Evolutionary conservation across 2,113 vertebrate genomes (phyloP).

Genomic region (Natator depressus): DNA sequence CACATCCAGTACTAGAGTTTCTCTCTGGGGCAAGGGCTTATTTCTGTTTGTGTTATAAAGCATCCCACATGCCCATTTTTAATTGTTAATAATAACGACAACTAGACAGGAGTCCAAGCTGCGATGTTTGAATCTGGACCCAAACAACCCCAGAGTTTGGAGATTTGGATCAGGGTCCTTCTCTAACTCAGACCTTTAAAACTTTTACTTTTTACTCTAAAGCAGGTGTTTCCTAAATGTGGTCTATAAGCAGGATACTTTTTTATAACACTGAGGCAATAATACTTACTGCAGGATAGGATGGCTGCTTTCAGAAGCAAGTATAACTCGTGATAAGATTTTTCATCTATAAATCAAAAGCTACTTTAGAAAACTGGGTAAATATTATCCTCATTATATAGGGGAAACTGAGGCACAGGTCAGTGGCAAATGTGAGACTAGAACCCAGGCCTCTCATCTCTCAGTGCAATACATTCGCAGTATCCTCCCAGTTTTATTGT

Average conservation of each 20-base stretch:
- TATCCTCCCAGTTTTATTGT: background rate
- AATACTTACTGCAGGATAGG: rapidly evolving
- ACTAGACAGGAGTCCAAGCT: background rate
- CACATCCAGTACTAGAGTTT: background rate
- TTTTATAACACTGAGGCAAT: background rate
- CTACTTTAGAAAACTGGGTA: slow-evolving; percentile 34
- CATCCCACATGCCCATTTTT: background rate
- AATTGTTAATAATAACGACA: background rate
- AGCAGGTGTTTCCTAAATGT: background rate
- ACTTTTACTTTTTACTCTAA: background rate
- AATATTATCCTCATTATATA: background rate
- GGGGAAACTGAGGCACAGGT: background rate
- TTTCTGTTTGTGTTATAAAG: background rate
- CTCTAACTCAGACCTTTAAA: background rate
- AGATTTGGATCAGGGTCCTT: background rate
- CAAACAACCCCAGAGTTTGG: background rate
- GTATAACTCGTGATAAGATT: background rate
- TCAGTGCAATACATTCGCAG: background rate
- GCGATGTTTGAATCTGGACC: background rate
- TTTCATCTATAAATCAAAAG: slow-evolving; percentile 8
- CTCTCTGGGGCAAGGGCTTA: background rate
- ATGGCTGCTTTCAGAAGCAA: slow-evolving; percentile 16
- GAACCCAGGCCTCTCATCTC: background rate
- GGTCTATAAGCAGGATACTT: background rate
- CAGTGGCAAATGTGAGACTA: background rate